Evolutionary conservation across 2,797 vertebrate species (phyloP), one percentile per base, ranked within the genome.

Genomic region (Avahi laniger): DNA sequence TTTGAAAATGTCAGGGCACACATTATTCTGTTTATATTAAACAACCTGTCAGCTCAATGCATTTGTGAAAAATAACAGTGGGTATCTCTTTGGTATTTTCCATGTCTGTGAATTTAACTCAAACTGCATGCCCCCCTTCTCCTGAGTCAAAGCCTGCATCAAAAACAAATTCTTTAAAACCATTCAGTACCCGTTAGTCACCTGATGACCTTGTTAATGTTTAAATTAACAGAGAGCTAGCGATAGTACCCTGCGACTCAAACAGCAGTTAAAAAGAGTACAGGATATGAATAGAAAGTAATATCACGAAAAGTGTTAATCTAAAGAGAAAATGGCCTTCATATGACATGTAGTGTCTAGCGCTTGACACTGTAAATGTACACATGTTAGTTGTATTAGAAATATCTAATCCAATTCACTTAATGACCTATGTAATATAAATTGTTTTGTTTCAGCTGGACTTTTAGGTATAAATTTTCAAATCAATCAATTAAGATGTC

Each of bases 11-110:
- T 96, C 96, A 97, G 12, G 89, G 98, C 96, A 97, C 94, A 33
- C 97, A 98, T 98, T 98, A 98, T 98, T 98, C 95, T 96, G 94
- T 97, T 98, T 98, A 48, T 98, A 98, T 98, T 98, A 98, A 98
- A 97, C 73, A 98, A 98, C 92, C 87, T 98, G 94, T 98, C 98
- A 98, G 86, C 95, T 93, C 93, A 97, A 83, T 35, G 43, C 92
- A 89, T 98, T 98, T 98, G 94, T 94, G 94, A 97, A 98, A 98
- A 98, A 96, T 97, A 98, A 97, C 84, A 95, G 61, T 61, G 75
- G n/a, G 96, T 97, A 95, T 97, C 95, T 95, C 94, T 96, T 0
- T 41, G 67, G 28, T 97, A 85, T 97, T 98, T 97, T 84, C 90
- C 93, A 61, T 93, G 67, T 93, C 85, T 98, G 73, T 97, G 79